Base-by-base conservation (phyloP, 2,113 vertebrate genomes). In the Ageneiosus marmoratus region DNA sequence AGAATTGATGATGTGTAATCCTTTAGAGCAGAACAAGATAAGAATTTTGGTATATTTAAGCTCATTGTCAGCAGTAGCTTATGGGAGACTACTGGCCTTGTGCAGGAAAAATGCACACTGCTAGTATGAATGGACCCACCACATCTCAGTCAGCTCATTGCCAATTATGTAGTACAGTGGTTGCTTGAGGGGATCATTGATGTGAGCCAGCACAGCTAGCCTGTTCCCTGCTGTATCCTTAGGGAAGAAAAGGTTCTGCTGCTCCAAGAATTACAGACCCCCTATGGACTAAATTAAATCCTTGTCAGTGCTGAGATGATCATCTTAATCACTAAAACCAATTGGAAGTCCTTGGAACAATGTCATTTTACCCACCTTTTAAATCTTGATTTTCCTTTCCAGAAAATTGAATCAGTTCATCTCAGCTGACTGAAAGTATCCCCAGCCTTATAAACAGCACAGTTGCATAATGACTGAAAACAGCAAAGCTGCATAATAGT, bases 1-100 rank as follows among this genome's bases (percentile, higher is more conserved):
- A 84, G 89, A 90, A 70, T 56, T 84, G 58, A 73, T 41, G 62
- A 69, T 72, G 85, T 89, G 88, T 89, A 91, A 92, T 93, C 81
- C 89, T 92, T 87, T 85, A 81, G 87, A 92, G 83, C 85, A 75
- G 86, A 82, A 87, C 88, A 89, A 89, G 86, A 88, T 90, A 91
- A 91, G 91, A 92, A 89, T 22, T 5, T 77, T 85, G 86, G 89
- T 88, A 84, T 89, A 91, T 92, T 93, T 88, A 81, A 82, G 77
- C 86, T 81, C 70, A 24, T 86, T 84, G 53, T 89, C 87, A 87
- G 83, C 74, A 74, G 60, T 84, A 84, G 82, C 91, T 86, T 81
- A 13, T 16, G 80, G 87, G 86, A 88, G 53, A 46, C 69, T 55
- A 20, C 82, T 80, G 77, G n/a, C 37, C 51, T 67, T 44, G 84